These are phyloP conservation scores for Drosophila punjabiensis DNA, from an alignment of 1,140 invertebrate species.

Conservation along the genomic window DNA sequence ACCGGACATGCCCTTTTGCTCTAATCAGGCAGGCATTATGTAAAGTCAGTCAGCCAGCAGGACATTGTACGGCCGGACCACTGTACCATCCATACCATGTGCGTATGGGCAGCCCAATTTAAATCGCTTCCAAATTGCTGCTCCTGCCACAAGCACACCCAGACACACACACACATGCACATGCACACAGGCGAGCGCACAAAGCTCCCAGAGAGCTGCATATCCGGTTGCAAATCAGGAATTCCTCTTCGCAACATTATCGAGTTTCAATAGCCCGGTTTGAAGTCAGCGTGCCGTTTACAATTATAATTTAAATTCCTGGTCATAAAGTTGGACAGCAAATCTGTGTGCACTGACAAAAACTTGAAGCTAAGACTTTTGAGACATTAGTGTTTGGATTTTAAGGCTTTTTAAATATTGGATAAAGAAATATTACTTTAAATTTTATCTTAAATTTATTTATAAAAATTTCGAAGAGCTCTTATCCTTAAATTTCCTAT, in stretches of 20 bases:
- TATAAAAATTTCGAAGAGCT: too few relatives aligned
- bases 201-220: conserved; percentile 13
- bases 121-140: conserved; percentile 40
- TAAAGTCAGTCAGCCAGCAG: conserved; percentile 72
- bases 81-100: conserved; percentile 37
- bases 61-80: conserved; percentile 17
- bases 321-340: conserved; percentile 37
- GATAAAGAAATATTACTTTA: too few relatives aligned
- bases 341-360: conserved; percentile 5
- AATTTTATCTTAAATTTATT: too few relatives aligned
- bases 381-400: too few relatives aligned
- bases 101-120: conserved; percentile 51
- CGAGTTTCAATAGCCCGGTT: conserved; percentile 15
- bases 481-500: too few relatives aligned
- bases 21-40: conserved; percentile 79
- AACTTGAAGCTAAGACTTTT: neutral
- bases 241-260: conserved; percentile 38
- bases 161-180: neutral
- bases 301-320: conserved; percentile 56
- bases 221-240: conserved; percentile 41
- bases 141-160: conserved; percentile 12
- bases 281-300: conserved; percentile 3
- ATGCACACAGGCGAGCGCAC: conserved; percentile 5
- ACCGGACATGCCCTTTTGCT: conserved; percentile 32
- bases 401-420: too few relatives aligned